phyloP scores from a whole-genome alignment of 2,888 invertebrate species.

The Anticlea derivata region DNA sequence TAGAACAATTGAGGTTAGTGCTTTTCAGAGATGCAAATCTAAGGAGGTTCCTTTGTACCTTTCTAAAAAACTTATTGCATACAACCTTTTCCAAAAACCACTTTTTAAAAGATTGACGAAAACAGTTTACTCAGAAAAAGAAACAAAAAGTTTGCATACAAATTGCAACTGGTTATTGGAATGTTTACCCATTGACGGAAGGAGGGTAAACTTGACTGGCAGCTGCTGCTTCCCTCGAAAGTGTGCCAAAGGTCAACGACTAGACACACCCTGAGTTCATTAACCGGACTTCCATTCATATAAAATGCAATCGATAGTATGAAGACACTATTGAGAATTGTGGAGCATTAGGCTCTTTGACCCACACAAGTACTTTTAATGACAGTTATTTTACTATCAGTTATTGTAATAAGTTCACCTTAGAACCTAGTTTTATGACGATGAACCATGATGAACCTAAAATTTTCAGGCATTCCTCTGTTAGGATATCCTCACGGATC shows the following conservation, averaged over 20 bases:
- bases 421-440: neutral
- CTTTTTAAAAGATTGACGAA: neutral
- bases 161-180: slow-evolving; percentile 5
- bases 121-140: neutral
- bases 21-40: no score
- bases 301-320: slow-evolving; percentile 42
- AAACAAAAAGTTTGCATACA: slow-evolving; percentile 5
- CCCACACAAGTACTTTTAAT: neutral
- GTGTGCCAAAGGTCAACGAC: slow-evolving; percentile 66
- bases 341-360: slow-evolving; percentile 3
- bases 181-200: slow-evolving; percentile 55
- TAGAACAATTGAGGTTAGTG: no score
- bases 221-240: slow-evolving; percentile 45
- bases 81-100: slow-evolving; percentile 41
- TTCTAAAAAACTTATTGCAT: neutral
- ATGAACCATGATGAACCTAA: neutral
- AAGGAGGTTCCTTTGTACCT: no score
- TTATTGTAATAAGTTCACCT: no score
- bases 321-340: slow-evolving; percentile 29
- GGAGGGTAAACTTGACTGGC: slow-evolving; percentile 63
- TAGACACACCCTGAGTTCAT: slow-evolving; percentile 42
- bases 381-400: neutral
- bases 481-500: no score
- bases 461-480: no score
- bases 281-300: slow-evolving; percentile 47